Evolutionary conservation across 2,797 vertebrate genomes (phyloP), one percentile per base, ranked within the genome.

Genomic region (Gambusia yucatana): DNA sequence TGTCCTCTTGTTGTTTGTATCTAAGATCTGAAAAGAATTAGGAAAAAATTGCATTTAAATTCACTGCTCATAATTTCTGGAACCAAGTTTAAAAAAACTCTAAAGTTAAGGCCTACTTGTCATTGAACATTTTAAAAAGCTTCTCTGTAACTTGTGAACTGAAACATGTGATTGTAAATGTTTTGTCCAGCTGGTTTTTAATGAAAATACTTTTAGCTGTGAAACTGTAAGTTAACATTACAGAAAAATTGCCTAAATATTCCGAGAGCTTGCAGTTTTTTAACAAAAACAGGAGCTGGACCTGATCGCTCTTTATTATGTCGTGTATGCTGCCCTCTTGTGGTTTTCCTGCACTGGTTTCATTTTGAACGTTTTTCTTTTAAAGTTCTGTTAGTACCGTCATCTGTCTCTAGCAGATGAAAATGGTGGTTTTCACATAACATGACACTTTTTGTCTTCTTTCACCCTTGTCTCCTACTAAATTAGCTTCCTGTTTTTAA

Each of bases 281-380:
- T 3, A 20, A 20, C 17, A 8, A 16, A 3, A 65, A 22, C 20
- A 67, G 20, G 30, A 30, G 57, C 57, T 33, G 57, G 57, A 61
- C 57, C 5, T 61, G 6, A 33, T 36, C 3, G 1, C 17, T 52
- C 6, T 52, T 28, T 2, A 39, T 33, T 48, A 30, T 61, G 70
- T 75, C 48, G 33, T 89, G 16, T 67, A 25, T 93, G 84, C 83
- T 87, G 78, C 93, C 82, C 82, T 77, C 91, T 89, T 52, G 73
- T 91, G 92, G 85, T 69, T 36, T 36, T 7, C 48, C 20, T 81
- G n/a, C 4, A 25, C 61, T 44, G 10, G 25, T 28, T 44, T 30
- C 11, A 47, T 46, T 14, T 28, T 28, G 4, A 41, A 30, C 3
- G 1, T 36, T 44, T 43, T 39, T 72, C 1, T 72, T 52, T n/a